These are phyloP conservation scores for Poeciliopsis turneri DNA, from an alignment of 2,797 vertebrate genomes.

Conservation along the genomic window DNA sequence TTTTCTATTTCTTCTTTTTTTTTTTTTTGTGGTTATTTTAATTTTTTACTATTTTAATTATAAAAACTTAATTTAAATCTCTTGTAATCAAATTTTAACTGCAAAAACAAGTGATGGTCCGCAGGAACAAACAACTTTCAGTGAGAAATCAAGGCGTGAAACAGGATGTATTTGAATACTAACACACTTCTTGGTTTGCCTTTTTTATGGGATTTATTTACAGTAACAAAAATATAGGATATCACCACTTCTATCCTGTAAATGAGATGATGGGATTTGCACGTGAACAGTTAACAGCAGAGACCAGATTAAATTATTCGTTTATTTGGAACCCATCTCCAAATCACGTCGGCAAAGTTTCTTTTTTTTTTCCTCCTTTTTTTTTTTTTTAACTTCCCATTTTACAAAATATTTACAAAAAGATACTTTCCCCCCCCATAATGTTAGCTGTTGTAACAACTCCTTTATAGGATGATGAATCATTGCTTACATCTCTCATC, in stretches of 20 bases:
- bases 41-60: neutral
- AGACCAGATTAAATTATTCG: conserved; percentile 66
- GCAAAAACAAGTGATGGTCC: neutral
- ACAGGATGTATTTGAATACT: conserved; percentile 7
- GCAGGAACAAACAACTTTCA: neutral
- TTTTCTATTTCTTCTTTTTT: neutral
- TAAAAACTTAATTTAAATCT: neutral
- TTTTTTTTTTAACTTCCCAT: conserved; percentile 57
- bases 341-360: conserved; percentile 79
- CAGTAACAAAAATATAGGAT: conserved; percentile 34
- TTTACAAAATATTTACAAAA: conserved; percentile 88
- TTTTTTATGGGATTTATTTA: conserved; percentile 39
- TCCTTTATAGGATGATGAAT: conserved; percentile 64
- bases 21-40: neutral
- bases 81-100: neutral
- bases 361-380: conserved; percentile 56
- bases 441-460: conserved; percentile 54
- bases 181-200: conserved; percentile 17
- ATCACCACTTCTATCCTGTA: conserved; percentile 3
- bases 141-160: neutral
- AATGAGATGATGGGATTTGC: conserved; percentile 16
- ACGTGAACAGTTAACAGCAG: conserved; percentile 53
- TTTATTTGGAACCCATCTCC: conserved; percentile 84
- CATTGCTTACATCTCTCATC: conserved; percentile 61
- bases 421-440: conserved; percentile 63